Percentiles rank a stretch among this genome's conserved stretches.
Conservation (phyloP, 2,797 vertebrate genomes). For the Pipistrellus pipistrellus region DNA sequence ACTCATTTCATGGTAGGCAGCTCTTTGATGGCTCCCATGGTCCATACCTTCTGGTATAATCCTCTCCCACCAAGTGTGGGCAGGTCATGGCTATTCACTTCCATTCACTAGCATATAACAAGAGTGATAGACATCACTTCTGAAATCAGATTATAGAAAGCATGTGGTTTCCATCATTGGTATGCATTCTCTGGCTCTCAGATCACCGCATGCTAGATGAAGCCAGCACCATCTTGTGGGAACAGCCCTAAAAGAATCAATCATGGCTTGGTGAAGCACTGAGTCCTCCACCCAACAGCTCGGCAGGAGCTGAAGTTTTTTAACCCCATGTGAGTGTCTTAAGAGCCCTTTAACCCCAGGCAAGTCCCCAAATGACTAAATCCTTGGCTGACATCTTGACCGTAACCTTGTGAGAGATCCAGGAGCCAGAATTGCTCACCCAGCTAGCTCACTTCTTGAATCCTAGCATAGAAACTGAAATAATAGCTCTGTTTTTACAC, state of each 20-base stretch:
- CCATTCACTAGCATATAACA: rapidly evolving
- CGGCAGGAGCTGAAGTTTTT: not conserved
- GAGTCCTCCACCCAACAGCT: rapidly evolving
- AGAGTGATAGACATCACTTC: not conserved
- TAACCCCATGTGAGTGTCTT: rapidly evolving
- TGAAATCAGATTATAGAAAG: not conserved
- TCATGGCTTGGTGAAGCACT: rapidly evolving
- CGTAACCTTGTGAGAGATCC: not conserved
- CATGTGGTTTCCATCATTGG: rapidly evolving
- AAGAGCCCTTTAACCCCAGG: not conserved
- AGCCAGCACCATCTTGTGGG: rapidly evolving
- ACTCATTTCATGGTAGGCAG: no score
- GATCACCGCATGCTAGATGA: rapidly evolving
- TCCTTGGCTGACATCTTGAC: not conserved
- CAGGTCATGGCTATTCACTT: not conserved
- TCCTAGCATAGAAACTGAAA: not conserved
- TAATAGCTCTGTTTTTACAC: not conserved
- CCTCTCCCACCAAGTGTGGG: not conserved
- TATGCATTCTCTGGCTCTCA: not conserved
- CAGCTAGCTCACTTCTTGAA: not conserved
- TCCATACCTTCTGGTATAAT: not conserved
- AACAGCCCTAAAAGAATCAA: not conserved
- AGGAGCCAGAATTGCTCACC: no score
- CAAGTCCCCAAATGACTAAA: not conserved
- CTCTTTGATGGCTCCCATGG: not conserved